Evolutionary conservation across 2,113 vertebrate genomes (phyloP), one percentile per base, ranked within the genome.

Genomic region (Eulemur macaco): DNA sequence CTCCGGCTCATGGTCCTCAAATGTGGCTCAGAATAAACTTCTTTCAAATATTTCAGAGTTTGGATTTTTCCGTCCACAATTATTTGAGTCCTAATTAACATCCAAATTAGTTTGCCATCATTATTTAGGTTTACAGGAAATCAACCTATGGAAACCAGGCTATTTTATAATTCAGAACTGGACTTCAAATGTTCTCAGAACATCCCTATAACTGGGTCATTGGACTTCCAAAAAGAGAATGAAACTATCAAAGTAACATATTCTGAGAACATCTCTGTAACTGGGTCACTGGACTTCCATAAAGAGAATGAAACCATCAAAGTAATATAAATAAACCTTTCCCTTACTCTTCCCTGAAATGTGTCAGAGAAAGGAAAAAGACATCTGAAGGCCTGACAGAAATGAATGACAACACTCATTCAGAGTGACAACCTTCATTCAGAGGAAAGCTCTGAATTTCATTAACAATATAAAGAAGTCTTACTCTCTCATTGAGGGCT

Each of bases 231-330:
- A 94, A 95, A 96, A 88, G 71, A 20, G 4, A 37, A 58, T 66
- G 5, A 56, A 97, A 88, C 17, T 60, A 54, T 71, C 93, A 81
- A 86, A 76, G 73, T 76, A 76, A 76, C 45, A 76, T 47, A 76
- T 77, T 64, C n/a, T 3, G 4, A 37, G 74, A 94, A 34, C 31
- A 85, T 54, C 7, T 18, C 6, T 37, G 21, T 34, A 96, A 69
- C 1, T 86, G 71, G 11, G 18, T 97, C 95, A 94, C 50, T 96
- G 94, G 17, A 86, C 47, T 96, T 96, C 21, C 63, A 93, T 93
- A 94, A 96, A 89, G 71, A 20, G 3, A 37, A 58, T 74, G 5
- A 56, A 97, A 88, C 23, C 66, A 54, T 71, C 93, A 85, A 71
- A 95, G 52, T 56, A 42, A 60, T 31, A 68, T 52, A 93, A 97